Conservation (phyloP, 2,888 invertebrate species). For the Diplolepis rosae region DNA sequence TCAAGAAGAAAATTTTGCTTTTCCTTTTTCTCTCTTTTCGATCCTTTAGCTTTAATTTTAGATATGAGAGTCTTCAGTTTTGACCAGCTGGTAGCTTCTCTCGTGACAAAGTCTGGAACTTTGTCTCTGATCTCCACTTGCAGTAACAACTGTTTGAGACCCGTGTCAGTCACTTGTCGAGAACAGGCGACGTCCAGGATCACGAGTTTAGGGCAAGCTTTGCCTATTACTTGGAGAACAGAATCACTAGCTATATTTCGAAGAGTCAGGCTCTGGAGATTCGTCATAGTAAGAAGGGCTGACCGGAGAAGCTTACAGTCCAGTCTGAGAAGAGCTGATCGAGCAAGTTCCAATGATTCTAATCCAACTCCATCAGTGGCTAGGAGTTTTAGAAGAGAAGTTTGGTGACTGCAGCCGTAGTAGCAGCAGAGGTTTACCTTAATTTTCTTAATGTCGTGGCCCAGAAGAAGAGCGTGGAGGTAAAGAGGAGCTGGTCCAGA, state of each 20-base stretch:
- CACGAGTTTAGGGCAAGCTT: conserved; percentile 69
- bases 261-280: conserved; percentile 68
- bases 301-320: conserved; percentile 70
- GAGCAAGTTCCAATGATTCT: conserved; percentile 68
- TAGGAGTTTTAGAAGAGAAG: conserved; percentile 69
- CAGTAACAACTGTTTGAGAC: conserved; percentile 70
- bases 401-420: conserved; percentile 74
- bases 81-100: conserved; percentile 65
- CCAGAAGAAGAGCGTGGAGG: conserved; percentile 69
- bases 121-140: conserved; percentile 71
- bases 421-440: conserved; percentile 73
- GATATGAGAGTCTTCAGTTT: conserved; percentile 61
- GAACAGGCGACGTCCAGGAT: conserved; percentile 72
- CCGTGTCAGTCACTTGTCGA: conserved; percentile 72
- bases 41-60: conserved; percentile 55
- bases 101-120: conserved; percentile 41
- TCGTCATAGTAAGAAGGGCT: conserved; percentile 67
- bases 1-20: conserved; percentile 67
- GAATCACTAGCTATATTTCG: conserved; percentile 72
- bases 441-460: conserved; percentile 69
- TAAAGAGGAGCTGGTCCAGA: conserved; percentile 72
- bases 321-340: conserved; percentile 70
- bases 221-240: conserved; percentile 70
- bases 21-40: conserved; percentile 56
- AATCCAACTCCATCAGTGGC: conserved; percentile 70